phyloP scores from a whole-genome alignment of 2,113 vertebrate genomes.

The Apteryx owenii region DNA sequence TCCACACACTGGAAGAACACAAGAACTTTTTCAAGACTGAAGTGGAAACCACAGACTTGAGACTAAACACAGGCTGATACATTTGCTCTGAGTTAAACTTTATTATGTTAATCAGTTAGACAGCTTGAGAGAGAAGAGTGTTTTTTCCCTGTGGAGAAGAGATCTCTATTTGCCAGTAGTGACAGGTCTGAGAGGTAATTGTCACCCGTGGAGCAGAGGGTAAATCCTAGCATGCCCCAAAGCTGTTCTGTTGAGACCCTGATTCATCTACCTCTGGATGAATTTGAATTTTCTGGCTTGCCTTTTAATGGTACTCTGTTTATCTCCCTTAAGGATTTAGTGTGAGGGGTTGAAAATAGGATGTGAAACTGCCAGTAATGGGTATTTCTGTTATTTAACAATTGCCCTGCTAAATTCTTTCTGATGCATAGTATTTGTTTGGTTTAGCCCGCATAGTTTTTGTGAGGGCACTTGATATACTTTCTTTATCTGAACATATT shows the following conservation, averaged over 20 bases:
- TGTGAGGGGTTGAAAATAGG: background rate
- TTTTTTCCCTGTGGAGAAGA: background rate
- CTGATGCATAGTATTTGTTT: background rate
- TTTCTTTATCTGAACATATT: background rate
- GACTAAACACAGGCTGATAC: background rate
- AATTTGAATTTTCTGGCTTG: background rate
- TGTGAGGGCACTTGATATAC: background rate
- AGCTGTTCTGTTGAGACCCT: background rate
- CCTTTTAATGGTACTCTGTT: background rate
- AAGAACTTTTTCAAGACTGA: background rate
- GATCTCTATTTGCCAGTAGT: background rate
- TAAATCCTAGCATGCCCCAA: background rate
- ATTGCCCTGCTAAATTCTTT: background rate
- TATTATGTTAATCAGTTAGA: background rate
- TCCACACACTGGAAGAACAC: background rate
- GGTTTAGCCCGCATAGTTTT: background rate
- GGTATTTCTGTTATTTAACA: background rate
- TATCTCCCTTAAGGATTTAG: background rate
- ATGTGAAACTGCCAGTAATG: background rate
- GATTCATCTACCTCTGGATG: background rate
- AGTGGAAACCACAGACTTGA: background rate
- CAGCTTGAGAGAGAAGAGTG: background rate
- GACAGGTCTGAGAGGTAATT: background rate
- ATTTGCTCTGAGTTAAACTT: background rate
- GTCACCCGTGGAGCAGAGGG: background rate